Evolutionary conservation across 2,888 invertebrate genomes (phyloP).

Genomic region (Scaptomyza caliginosa): DNA sequence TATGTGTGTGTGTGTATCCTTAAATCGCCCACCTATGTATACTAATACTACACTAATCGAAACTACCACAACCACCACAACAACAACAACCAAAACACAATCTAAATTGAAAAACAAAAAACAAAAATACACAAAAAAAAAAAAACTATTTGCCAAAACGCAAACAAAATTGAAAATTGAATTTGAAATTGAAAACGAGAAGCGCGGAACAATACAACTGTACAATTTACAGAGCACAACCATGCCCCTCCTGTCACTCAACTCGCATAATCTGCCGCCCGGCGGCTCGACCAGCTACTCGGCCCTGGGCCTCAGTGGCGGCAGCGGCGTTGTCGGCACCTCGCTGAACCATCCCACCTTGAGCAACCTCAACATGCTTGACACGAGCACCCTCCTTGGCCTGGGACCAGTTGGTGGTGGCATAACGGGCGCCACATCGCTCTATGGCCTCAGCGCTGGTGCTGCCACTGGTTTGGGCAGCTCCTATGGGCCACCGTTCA

Average conservation of each 20-base stretch:
- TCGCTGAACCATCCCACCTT: constrained; percentile 83
- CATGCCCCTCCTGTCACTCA: constrained; percentile 86
- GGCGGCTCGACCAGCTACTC: constrained; percentile 84
- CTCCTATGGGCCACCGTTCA: constrained; percentile 80
- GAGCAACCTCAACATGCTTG: constrained; percentile 80
- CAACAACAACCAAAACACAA: constrained; percentile 33
- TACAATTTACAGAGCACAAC: constrained; percentile 87
- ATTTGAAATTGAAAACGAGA: constrained; percentile 56
- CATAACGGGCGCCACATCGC: constrained; percentile 76
- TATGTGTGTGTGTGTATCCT: constrained; percentile 61
- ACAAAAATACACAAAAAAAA: constrained; percentile 2
- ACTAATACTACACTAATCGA: constrained; percentile 28
- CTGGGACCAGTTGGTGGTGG: constrained; percentile 66
- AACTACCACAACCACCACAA: constrained; percentile 25
- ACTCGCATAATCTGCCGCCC: constrained; percentile 84
- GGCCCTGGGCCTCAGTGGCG: constrained; percentile 83
- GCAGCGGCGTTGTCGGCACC: constrained; percentile 72
- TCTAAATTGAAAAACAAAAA: constrained; percentile 45
- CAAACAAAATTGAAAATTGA: constrained; percentile 37
- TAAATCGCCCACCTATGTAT: constrained; percentile 21
- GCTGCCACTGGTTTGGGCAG: constrained; percentile 80
- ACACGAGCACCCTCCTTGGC: constrained; percentile 77
- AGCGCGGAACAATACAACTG: constrained; percentile 84
- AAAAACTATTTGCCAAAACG: constrained; percentile 22
- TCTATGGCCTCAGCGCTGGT: constrained; percentile 76